Evolutionary conservation across 2,797 vertebrate genomes (phyloP).

Genomic region (Mionectes olivaceus): DNA sequence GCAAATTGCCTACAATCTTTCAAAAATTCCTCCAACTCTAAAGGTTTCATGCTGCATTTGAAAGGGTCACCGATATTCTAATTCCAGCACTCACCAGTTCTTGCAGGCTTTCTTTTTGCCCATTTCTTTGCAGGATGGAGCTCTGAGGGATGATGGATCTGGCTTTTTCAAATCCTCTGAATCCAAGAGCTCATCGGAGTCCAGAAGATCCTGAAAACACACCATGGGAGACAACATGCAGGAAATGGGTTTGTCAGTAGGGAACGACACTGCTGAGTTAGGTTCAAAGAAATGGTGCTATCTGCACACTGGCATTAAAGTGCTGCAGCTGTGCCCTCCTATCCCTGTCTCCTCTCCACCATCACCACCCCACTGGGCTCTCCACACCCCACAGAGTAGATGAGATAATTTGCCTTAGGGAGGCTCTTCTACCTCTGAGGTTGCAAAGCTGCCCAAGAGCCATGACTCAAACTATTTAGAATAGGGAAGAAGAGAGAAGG

Average conservation of each 20-base stretch:
- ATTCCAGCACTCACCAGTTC: slow-evolving; percentile 86
- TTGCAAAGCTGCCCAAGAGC: neutral
- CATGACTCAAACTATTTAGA: neutral
- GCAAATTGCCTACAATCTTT: neutral
- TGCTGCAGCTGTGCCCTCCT: neutral
- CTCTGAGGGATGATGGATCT: slow-evolving; percentile 86
- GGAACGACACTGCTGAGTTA: neutral
- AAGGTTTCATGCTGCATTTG: neutral
- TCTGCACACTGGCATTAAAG: neutral
- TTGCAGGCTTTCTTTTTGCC: slow-evolving; percentile 92
- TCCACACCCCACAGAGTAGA: neutral
- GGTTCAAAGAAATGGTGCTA: neutral
- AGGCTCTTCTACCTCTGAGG: neutral
- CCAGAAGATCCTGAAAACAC: slow-evolving; percentile 87
- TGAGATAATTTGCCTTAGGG: neutral
- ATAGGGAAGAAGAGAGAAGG: neutral
- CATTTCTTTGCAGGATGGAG: slow-evolving; percentile 84
- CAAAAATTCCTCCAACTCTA: neutral
- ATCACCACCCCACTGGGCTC: neutral
- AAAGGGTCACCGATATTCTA: accelerated
- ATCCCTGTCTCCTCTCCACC: neutral
- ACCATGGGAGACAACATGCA: neutral
- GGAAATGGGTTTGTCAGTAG: neutral
- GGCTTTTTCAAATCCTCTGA: slow-evolving; percentile 94
- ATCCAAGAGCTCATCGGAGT: slow-evolving; percentile 92